These are phyloP conservation scores for Panagrolaimus sp. DNA, from an alignment of 1,140 invertebrate genomes.

Conservation along the genomic window DNA sequence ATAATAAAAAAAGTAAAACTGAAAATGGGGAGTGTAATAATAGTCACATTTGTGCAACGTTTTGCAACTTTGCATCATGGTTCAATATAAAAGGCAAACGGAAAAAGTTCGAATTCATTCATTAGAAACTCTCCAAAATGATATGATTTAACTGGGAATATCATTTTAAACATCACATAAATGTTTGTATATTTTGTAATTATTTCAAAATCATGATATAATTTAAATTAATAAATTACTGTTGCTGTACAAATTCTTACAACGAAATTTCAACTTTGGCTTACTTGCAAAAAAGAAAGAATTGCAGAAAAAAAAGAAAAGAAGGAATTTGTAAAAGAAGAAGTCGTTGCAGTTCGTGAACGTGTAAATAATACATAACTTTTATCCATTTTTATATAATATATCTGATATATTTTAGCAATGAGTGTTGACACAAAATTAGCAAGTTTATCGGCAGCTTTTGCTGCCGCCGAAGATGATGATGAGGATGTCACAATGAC, in stretches of 20 bases:
- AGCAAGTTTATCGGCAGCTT: slow-evolving; percentile 10
- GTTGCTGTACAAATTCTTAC: background rate
- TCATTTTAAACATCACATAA: no score
- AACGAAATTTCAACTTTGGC: background rate
- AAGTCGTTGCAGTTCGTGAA: slow-evolving; percentile 6
- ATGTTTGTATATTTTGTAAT: slow-evolving; percentile 16
- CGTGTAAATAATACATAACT: background rate
- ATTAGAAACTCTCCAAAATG: no score
- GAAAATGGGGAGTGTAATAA: no score
- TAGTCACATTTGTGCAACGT: no score
- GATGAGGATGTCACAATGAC: slow-evolving; percentile 15
- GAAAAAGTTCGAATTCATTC: no score
- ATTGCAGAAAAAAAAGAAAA: background rate
- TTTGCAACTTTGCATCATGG: no score
- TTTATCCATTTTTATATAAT: background rate
- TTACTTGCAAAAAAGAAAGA: background rate
- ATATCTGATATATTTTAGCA: background rate
- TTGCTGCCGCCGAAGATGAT: slow-evolving; percentile 7
- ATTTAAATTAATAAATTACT: background rate
- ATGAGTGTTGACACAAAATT: slow-evolving; percentile 1
- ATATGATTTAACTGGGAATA: no score
- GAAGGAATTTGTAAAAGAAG: background rate
- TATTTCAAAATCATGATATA: background rate
- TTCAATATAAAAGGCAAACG: no score
- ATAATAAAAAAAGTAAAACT: no score